These are phyloP conservation scores for Archocentrus centrarchus DNA, from an alignment of 2,113 vertebrate genomes.

Conservation along the genomic window DNA sequence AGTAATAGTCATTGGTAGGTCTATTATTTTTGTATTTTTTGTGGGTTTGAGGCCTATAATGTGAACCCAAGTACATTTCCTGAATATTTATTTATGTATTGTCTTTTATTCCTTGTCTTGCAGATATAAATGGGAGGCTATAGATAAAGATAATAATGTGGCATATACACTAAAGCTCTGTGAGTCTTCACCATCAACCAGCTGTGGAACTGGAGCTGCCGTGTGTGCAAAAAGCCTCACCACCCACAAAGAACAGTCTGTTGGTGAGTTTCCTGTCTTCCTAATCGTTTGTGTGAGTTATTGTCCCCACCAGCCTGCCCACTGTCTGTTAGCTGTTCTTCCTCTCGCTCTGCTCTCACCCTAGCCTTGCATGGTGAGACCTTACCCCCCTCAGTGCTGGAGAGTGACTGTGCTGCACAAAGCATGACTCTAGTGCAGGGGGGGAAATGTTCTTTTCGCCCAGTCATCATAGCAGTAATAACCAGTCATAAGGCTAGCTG, in stretches of 20 bases:
- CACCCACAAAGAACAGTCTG: conserved; percentile 58
- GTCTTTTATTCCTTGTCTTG: conserved; percentile 23
- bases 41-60: not conserved
- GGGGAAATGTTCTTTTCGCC: not conserved
- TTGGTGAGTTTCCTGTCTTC: conserved; percentile 85
- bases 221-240: conserved; percentile 81
- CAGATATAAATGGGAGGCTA: conserved; percentile 92
- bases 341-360: not conserved
- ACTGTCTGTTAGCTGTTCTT: not conserved
- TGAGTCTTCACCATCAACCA: conserved; percentile 63
- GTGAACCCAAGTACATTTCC: not conserved
- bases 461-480: not conserved
- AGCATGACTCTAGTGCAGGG: not conserved
- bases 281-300: not conserved
- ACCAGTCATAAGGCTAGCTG: not conserved
- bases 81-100: not conserved
- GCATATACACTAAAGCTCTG: conserved; percentile 89
- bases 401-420: not conserved
- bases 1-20: not conserved
- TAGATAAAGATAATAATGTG: conserved; percentile 83
- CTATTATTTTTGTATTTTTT: not conserved
- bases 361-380: not conserved
- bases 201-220: conserved; percentile 78
- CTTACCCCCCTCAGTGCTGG: not conserved
- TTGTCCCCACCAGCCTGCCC: not conserved